Base-by-base conservation (phyloP, 2,888 invertebrate species). In the Drosophila siamana region DNA sequence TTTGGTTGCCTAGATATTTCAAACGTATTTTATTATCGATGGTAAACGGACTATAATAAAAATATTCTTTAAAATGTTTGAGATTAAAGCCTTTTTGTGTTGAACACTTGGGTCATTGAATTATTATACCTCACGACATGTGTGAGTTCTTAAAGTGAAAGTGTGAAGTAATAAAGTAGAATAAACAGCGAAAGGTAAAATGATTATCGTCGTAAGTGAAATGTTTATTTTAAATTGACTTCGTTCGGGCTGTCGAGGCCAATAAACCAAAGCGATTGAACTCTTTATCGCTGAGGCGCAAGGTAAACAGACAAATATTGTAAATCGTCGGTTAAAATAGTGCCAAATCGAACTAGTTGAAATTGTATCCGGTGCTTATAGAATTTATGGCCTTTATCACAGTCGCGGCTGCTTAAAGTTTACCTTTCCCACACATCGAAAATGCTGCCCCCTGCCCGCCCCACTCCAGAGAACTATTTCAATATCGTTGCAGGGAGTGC, bases 211-310 rank as follows among this genome's bases (percentile, higher is more conserved):
- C 67, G 62, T 28, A 67, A 36, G 50, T 28, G 55, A 61, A 52
- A 54, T 86, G 69, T 81, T 83, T 80, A 65, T 62, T 77, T 65
- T 24, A 74, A 64, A 65, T 59, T 15, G 36, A 38, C 13, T 38
- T 38, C 2, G 36, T 38, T 38, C 36, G 6, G 36, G 7, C 7
- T 13, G 52, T 50, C 22, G 13, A 40, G 70, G 69, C 81, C 78
- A 73, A 82, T 87, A 87, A 87, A 86, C 83, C 64, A 66, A 86
- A 62, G 88, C 86, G 70, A 84, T 88, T 88, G 83, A 84, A 84
- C 88, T 85, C 88, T 87, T 87, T 83, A 83, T 83, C 83, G 74
- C 63, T 51, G 15, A 33, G 54, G 46, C 44, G 41, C 36, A 15
- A 38, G 28, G 61, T 64, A 60, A 70, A 74, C 55, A 78, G 57